A percentile compares a stretch with the other conserved stretches of the same genome.
Conservation (phyloP, 2,113 vertebrate genomes). For the Labeo catla region DNA sequence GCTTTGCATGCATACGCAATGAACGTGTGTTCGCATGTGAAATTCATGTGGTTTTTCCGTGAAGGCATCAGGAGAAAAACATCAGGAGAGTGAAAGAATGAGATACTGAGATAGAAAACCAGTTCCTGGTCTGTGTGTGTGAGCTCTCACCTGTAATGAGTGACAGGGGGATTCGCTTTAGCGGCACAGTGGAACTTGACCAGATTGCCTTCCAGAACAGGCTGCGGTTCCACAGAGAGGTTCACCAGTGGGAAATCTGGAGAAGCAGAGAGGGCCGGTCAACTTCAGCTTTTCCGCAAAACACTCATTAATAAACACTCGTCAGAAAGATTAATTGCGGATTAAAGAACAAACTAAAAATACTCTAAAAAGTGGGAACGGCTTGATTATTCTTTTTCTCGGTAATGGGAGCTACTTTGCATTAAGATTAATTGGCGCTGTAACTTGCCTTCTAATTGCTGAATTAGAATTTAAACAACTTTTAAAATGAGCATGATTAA, state of each 20-base stretch:
- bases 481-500: slow-evolving; percentile 51
- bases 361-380: slow-evolving; percentile 20
- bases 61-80: neutral
- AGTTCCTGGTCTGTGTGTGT: neutral
- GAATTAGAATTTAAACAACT: slow-evolving; percentile 52
- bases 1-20: neutral
- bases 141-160: slow-evolving; percentile 84
- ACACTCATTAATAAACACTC: slow-evolving; percentile 37
- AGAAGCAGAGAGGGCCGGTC: slow-evolving; percentile 39
- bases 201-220: slow-evolving; percentile 85
- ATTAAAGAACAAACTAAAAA: slow-evolving; percentile 53
- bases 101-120: neutral
- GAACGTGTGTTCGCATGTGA: slow-evolving; percentile 14
- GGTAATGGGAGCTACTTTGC: slow-evolving; percentile 34
- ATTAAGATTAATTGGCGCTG: slow-evolving; percentile 49
- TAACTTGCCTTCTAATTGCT: slow-evolving; percentile 45
- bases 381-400: slow-evolving; percentile 43
- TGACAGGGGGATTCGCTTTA: slow-evolving; percentile 90
- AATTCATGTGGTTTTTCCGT: neutral
- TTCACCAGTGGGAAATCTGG: slow-evolving; percentile 88
- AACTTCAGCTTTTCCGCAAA: slow-evolving; percentile 32
- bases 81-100: neutral
- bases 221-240: slow-evolving; percentile 87
- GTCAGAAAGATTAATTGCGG: slow-evolving; percentile 32
- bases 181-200: slow-evolving; percentile 89